Percentiles rank a stretch among this genome's conserved stretches.
Evolutionary conservation across 2,797 vertebrate genomes (phyloP).

Genomic region (Myiotriccus ornatus): DNA sequence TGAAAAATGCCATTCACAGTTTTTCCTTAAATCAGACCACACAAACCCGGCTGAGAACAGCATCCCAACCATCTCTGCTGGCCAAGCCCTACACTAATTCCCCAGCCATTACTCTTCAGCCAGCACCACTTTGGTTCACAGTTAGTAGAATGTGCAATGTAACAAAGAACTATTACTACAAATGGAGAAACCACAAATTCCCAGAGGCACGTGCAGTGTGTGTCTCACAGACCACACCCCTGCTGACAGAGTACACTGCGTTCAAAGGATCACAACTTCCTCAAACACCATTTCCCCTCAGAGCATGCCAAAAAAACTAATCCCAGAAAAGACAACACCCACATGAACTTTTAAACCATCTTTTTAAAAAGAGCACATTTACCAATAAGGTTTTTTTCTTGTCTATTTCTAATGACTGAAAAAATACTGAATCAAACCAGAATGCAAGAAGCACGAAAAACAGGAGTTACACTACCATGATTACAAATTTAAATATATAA

Average conservation of each 20-base stretch:
- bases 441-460: background rate
- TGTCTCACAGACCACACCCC: background rate
- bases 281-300: background rate
- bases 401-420: background rate
- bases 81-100: background rate
- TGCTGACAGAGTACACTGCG: background rate
- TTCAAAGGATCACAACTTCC: conserved; percentile 23
- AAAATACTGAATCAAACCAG: background rate
- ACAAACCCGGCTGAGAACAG: background rate
- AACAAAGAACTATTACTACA: background rate
- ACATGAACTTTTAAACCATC: conserved; percentile 15
- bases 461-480: background rate
- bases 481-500: background rate
- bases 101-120: background rate
- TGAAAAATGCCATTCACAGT: background rate
- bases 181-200: background rate
- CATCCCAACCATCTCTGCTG: background rate
- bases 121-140: background rate
- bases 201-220: conserved; percentile 7
- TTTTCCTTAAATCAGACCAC: background rate
- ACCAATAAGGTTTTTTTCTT: background rate
- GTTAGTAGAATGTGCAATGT: background rate
- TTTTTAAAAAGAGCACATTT: background rate
- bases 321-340: background rate
- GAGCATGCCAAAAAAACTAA: background rate